phyloP scores from a whole-genome alignment of 1,140 invertebrate species.

The Hyles euphorbiae region DNA sequence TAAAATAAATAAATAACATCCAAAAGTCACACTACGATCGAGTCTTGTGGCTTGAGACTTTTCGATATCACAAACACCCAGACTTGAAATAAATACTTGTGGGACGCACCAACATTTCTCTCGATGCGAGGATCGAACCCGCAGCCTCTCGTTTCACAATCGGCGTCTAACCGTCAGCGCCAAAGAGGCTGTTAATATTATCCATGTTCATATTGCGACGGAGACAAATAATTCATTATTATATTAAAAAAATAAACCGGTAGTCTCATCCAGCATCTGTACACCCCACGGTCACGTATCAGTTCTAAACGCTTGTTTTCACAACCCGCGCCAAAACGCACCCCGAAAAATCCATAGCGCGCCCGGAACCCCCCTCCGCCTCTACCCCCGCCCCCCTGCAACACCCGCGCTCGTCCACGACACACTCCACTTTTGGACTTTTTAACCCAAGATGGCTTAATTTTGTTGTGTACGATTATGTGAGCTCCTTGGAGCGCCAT shows the following conservation, averaged over 20 bases:
- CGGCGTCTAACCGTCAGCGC: too few relatives aligned
- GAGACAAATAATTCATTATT: conserved; percentile 18
- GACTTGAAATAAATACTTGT: too few relatives aligned
- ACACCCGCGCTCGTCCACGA: conserved; percentile 14
- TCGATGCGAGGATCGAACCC: too few relatives aligned
- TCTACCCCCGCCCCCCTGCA: conserved; percentile 13
- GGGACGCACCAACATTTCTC: too few relatives aligned
- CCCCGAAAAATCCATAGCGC: conserved; percentile 15
- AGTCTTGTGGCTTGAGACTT: too few relatives aligned
- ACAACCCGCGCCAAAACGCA: conserved; percentile 49
- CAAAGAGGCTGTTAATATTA: too few relatives aligned
- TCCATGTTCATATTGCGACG: neutral
- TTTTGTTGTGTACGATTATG: conserved; percentile 49
- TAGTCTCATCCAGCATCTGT: neutral
- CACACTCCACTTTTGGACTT: conserved; percentile 50
- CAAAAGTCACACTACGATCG: too few relatives aligned
- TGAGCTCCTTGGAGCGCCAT: conserved; percentile 50
- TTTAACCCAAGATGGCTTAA: conserved; percentile 64
- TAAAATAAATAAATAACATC: too few relatives aligned
- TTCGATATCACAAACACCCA: too few relatives aligned
- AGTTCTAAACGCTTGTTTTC: conserved; percentile 32
- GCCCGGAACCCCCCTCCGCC: conserved; percentile 6
- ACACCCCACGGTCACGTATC: neutral
- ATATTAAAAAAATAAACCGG: neutral
- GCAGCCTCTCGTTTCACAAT: too few relatives aligned